Evolutionary conservation across 2,888 invertebrate species (phyloP), one percentile per base, ranked within the genome.

Genomic region (Nowickia ferox): DNA sequence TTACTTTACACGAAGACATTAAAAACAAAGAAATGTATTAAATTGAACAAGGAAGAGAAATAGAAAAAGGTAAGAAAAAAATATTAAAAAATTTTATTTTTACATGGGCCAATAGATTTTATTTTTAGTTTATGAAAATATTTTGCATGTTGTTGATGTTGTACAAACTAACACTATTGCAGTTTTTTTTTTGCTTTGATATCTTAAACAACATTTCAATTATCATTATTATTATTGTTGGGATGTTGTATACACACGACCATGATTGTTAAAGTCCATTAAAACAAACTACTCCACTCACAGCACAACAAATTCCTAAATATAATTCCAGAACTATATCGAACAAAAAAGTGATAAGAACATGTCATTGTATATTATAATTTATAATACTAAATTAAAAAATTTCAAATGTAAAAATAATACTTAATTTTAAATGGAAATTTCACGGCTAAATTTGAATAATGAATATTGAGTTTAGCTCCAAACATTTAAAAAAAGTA

Each of bases 131-230:
- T 78, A 72, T 72, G 55, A 77, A 77, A 77, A 76, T 57, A 40
- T 74, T 66, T 83, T 78, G 83, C 83, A 66, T 77, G 83, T 68
- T 83, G 65, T 66, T 78, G 77, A 75, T 68, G 61, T 53, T 75
- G 75, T 75, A 61, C 19, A 15, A 9, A 51, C 59, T 66, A 77
- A 84, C 72, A 72, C 46, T 53, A 55, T 55, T 46, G 63, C 9
- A 63, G 19, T 48, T 13, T 15, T 48, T 5, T 57, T 30, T 59
- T 48, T 59, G n/a, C 40, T 42, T 66, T 78, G 48, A 46, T 75
- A 13, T n/a, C 19, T 17, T 48, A 55, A 59, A 76, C 84, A 84
- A 84, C 84, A 84, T 84, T 84, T 80, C 84, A 80, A 84, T 80
- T 84, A 84, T 80, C 66, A 80, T 71, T 80, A 72, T 76, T 80